These are phyloP conservation scores for Elachura formosa DNA, from an alignment of 2,113 vertebrate species.

Conservation along the genomic window DNA sequence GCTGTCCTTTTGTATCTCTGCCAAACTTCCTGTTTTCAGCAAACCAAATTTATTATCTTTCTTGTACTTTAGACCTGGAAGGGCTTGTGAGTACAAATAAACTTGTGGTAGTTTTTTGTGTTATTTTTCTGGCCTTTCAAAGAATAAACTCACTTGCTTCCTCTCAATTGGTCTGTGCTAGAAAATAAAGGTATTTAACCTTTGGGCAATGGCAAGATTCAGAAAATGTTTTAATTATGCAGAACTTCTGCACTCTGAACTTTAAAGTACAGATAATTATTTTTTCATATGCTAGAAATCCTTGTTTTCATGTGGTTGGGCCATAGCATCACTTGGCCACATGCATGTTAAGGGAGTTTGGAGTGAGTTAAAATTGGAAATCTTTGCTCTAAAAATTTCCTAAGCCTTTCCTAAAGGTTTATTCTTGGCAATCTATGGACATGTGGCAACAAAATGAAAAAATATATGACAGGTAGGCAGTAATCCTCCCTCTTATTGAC, in stretches of 20 bases:
- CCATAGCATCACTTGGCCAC: background rate
- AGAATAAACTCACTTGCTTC: conserved; percentile 61
- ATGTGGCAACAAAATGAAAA: background rate
- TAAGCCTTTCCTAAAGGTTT: background rate
- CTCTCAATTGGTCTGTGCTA: conserved; percentile 49
- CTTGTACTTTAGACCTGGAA: conserved; percentile 70
- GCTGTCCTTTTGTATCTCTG: conserved; percentile 73
- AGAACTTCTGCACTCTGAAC: conserved; percentile 57
- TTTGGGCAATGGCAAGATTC: conserved; percentile 57
- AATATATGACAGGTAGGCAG: background rate
- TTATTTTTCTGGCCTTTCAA: conserved; percentile 55
- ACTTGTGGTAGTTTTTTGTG: conserved; percentile 15
- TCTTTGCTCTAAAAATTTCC: background rate
- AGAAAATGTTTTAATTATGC: conserved; percentile 69
- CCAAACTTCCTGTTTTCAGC: conserved; percentile 82
- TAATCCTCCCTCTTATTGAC: background rate
- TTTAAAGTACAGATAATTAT: conserved; percentile 47
- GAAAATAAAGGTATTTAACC: conserved; percentile 63
- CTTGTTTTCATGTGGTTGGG: conserved; percentile 63
- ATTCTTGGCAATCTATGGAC: background rate
- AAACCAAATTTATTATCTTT: conserved; percentile 77
- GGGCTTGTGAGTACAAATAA: conserved; percentile 65
- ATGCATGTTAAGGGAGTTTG: background rate
- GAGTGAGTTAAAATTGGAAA: background rate
- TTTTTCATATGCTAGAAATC: conserved; percentile 17